Evolutionary conservation across 2,113 vertebrate genomes (phyloP).

Genomic region (Reinhardtius hippoglossoides): DNA sequence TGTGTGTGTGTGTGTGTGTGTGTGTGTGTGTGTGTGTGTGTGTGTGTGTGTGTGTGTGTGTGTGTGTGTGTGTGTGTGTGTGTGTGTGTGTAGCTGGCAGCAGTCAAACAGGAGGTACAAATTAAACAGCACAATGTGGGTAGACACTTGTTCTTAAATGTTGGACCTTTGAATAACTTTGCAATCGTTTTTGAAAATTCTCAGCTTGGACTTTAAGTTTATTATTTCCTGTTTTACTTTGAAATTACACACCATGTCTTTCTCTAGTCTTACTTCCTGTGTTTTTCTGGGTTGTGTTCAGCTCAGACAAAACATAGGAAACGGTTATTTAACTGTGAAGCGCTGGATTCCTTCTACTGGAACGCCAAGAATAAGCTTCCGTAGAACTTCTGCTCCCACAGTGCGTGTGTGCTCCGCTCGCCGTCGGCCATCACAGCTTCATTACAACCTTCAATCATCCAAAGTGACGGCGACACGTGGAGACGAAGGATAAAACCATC

Average conservation of each 20-base stretch:
- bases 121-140: background rate
- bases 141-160: too few species aligned
- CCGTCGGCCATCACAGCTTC: background rate
- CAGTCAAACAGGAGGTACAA: conserved; percentile 7
- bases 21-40: background rate
- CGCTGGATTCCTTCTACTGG: too few species aligned
- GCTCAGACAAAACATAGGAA: too few species aligned
- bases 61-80: background rate
- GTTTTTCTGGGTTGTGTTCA: too few species aligned
- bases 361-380: too few species aligned
- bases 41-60: conserved; percentile 1
- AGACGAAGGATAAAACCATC: background rate
- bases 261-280: too few species aligned
- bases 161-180: background rate
- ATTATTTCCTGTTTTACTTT: too few species aligned
- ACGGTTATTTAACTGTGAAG: too few species aligned
- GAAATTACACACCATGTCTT: too few species aligned
- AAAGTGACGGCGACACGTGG: background rate
- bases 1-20: background rate
- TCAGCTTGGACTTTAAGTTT: too few species aligned
- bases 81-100: background rate
- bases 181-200: too few species aligned
- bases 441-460: conserved; percentile 11
- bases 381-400: background rate
- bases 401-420: background rate